These are phyloP conservation scores for Clarias laeviceps DNA, from an alignment of 2,797 vertebrate genomes.

Conservation along the genomic window DNA sequence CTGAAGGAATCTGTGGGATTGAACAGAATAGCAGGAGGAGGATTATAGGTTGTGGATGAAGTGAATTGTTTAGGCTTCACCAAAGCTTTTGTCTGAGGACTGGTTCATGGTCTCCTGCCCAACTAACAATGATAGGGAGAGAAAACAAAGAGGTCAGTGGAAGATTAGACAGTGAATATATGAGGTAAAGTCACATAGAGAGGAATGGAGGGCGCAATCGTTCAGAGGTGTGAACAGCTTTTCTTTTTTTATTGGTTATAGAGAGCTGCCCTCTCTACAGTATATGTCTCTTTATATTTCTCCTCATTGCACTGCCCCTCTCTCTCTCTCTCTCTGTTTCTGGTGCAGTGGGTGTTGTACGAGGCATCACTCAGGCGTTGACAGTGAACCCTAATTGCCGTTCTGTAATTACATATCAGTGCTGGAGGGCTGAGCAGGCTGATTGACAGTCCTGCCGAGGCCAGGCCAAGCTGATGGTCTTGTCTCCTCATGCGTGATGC, in stretches of 20 bases:
- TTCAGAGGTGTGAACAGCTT: slow-evolving; percentile 38
- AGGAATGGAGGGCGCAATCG: slow-evolving; percentile 39
- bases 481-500: slow-evolving; percentile 55
- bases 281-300: slow-evolving; percentile 10
- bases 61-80: slow-evolving; percentile 69
- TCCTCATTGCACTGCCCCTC: neutral
- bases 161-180: slow-evolving; percentile 41
- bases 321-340: slow-evolving; percentile 51
- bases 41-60: slow-evolving; percentile 71
- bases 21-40: neutral
- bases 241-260: slow-evolving; percentile 36
- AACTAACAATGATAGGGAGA: slow-evolving; percentile 13
- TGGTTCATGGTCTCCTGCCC: slow-evolving; percentile 53
- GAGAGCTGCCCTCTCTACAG: neutral
- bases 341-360: slow-evolving; percentile 58
- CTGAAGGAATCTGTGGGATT: neutral
- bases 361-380: slow-evolving; percentile 55
- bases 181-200: slow-evolving; percentile 44
- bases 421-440: slow-evolving; percentile 50
- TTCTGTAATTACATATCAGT: slow-evolving; percentile 62
- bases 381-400: slow-evolving; percentile 57
- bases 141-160: slow-evolving; percentile 23
- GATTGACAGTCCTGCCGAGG: slow-evolving; percentile 60
- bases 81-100: slow-evolving; percentile 69
- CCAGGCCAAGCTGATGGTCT: slow-evolving; percentile 52